Base-by-base conservation (phyloP, 2,113 vertebrate species). In the Mungos mungo region DNA sequence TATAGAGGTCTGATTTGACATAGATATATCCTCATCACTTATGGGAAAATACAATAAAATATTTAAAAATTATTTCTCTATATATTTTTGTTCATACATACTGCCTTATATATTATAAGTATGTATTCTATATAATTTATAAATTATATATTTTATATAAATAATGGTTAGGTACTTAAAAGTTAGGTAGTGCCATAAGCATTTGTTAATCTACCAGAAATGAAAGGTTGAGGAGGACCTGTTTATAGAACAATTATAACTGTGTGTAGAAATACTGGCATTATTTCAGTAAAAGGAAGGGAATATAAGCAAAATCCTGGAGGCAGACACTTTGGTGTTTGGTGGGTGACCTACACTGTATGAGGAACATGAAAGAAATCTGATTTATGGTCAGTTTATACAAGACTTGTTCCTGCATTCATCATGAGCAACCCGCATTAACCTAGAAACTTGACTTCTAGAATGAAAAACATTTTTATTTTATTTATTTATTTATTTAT, bases 401-500 rank as follows among this genome's bases (percentile, higher is more conserved):
- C 3, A 5, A 89, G 1, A 38, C 4, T 60, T 66, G 5, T 60
- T 84, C 12, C 38, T 88, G 14, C 23, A 25, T 88, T 77, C 7
- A 35, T 25, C 16, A 77, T 21, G 19, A 79, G 3, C n/a, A 66
- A 23, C 29, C 14, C 31, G 0, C 5, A 29, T 86, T 94, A 57
- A 86, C 38, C 63, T 69, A 19, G 41, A 92, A 31, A 80, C 14
- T 80, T 41, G 25, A 19, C 27, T 60, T 88, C 77, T 74, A 41
- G 23, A 74, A 29, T 63, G 13, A 88, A 97, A 92, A 35, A 3
- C 10, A 47, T 47, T 47, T 6, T 1, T 35, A 10, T 38, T 38
- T 38, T 13, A n/a, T 6, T 1, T 35, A 10, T 6, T 1, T 35
- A 10, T 6, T 1, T 35, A 10, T 6, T 1, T 35, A 10, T 38